A percentile compares a stretch with the other conserved stretches of the same genome.
Conservation (phyloP, 2,888 invertebrate genomes). For the Cremastinae sp. region DNA sequence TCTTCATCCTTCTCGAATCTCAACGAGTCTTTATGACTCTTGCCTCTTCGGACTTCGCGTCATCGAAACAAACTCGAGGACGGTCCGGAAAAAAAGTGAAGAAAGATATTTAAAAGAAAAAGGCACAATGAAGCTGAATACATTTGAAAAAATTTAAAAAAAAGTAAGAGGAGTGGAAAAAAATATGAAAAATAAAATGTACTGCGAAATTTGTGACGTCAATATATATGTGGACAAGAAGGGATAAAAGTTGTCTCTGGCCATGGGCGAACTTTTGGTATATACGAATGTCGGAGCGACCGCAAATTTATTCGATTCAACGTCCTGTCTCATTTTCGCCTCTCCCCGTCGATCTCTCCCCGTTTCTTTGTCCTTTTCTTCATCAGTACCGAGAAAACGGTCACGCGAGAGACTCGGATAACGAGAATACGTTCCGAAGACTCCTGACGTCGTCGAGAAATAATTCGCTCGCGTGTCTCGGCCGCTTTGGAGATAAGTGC, state of each 20-base stretch:
- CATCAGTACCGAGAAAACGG: conserved; percentile 10
- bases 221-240: too few relatives aligned
- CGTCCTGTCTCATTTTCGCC: not conserved
- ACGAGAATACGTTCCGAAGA: conserved; percentile 31
- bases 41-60: conserved; percentile 7
- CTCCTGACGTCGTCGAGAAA: conserved; percentile 16
- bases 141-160: too few relatives aligned
- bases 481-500: conserved; percentile 29
- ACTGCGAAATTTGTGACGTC: too few relatives aligned
- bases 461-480: conserved; percentile 48
- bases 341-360: not conserved
- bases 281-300: too few relatives aligned
- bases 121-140: conserved; percentile 14
- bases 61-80: conserved; percentile 3
- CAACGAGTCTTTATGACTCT: conserved; percentile 20
- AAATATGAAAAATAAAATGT: too few relatives aligned
- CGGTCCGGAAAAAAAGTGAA: conserved; percentile 1
- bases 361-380: not conserved
- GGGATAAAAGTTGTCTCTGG: too few relatives aligned
- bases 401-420: conserved; percentile 47
- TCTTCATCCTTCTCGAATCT: conserved; percentile 18
- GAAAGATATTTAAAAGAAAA: conserved; percentile 5
- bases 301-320: too few relatives aligned
- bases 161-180: too few relatives aligned
- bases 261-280: too few relatives aligned